Evolutionary conservation across 1,140 invertebrate species (phyloP), one percentile per base, ranked within the genome.

Genomic region (Thaumetopoea pityocampa): DNA sequence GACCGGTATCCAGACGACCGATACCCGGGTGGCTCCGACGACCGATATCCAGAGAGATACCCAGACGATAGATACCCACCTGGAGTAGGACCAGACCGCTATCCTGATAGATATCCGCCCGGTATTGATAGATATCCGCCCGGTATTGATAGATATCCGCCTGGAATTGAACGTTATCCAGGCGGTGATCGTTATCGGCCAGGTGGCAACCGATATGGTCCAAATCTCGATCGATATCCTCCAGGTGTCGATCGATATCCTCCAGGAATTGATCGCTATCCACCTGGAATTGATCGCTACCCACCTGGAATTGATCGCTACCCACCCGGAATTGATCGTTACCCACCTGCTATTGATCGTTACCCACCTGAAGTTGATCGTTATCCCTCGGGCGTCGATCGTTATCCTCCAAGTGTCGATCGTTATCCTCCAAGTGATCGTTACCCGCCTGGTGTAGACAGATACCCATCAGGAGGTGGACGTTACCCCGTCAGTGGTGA

Each of bases 1-100:
- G 85, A 87, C 42, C 58, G 85, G 50, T 82, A 80, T 48, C 86
- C 87, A 11, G 80, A 76, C 24, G 73, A 78, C 52, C 69, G 85
- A 32, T 84, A 81, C 41, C 85, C 87, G 33, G 73, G 53, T 30
- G 64, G 68, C 40, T 47, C 61, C 11, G 67, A 68, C 45, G 55
- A 61, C 28, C 42, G 56, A 20, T 62, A 43, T 17, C 40, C 19
- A 10, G 40, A 43, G 9, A 33, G 40, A 82, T 83, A 85, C 70
- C 71, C 87, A 2, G 57, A 56, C 15, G 61, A 65, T 20, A 46
- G 55, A 43, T 66, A 66, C 17, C 49, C 49, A 11, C 32, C 44
- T 15, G 43, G 47, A 35, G 49, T 46, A 10, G 49, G 49, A 27
- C 38, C 43, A 23, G 62, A 66, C 12, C 47, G 64, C 5, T 61